phyloP scores from a whole-genome alignment of 2,113 vertebrate species.

The Glaucidium brasilianum region DNA sequence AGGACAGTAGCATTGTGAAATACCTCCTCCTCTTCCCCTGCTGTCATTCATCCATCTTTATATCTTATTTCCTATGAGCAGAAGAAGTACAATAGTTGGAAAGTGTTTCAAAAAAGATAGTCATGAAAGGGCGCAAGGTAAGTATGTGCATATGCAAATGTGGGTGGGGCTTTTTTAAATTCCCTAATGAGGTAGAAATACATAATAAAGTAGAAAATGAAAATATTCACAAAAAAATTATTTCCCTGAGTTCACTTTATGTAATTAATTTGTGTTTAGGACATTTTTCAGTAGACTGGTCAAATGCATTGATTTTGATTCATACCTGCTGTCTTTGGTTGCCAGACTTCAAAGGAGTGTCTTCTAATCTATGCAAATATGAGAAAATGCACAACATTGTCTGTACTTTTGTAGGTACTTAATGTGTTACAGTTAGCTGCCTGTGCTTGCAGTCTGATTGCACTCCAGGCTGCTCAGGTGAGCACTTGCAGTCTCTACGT shows the following conservation, averaged over 20 bases:
- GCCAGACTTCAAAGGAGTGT: background rate
- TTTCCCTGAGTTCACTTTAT: background rate
- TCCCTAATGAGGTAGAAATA: background rate
- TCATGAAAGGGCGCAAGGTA: background rate
- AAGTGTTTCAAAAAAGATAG: background rate
- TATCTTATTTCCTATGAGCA: background rate
- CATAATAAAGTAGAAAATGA: background rate
- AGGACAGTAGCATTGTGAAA: constrained; percentile 59
- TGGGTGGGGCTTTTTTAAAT: background rate
- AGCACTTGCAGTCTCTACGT: background rate
- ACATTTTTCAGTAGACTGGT: background rate
- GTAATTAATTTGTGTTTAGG: background rate
- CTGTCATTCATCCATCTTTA: constrained; percentile 40
- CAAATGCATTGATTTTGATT: background rate
- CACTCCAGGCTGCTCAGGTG: background rate
- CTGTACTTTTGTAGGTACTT: background rate
- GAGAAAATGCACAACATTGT: background rate
- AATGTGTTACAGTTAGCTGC: background rate
- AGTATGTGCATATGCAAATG: background rate
- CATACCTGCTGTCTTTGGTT: background rate
- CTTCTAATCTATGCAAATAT: background rate
- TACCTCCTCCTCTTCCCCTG: background rate
- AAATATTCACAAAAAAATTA: background rate
- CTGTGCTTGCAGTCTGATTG: rapidly evolving
- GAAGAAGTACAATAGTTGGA: background rate